Evolutionary conservation across 2,113 vertebrate genomes (phyloP), one percentile per base, ranked within the genome.

Genomic region (Epinephelus cyanopodus): DNA sequence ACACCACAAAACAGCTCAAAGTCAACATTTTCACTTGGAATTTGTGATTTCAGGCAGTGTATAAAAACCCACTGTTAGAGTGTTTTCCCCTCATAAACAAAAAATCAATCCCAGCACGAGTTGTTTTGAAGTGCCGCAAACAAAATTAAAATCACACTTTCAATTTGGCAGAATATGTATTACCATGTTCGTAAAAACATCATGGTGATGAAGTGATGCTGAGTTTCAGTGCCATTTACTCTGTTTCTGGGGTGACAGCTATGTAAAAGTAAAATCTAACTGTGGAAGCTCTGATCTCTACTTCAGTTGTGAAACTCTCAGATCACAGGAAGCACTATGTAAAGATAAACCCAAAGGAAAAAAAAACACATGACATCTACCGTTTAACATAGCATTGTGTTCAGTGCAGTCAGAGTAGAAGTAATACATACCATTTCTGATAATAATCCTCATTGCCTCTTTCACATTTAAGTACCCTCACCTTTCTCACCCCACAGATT

Each of bases 271-370:
- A 4, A 76, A 47, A 76, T 15, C 37, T 50, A 56, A 17, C 62
- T 25, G n/a, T 60, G 37, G 11, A 48, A 79, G 57, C 53, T 73
- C 42, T 73, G 61, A 48, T 73, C 56, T 68, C n/a, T 69, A 9
- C 56, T 57, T 69, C 47, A 45, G 47, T 2, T 4, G 65, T 15
- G 56, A 70, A 23, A 9, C 23, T n/a, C 12, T 80, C 11, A 23
- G 25, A 53, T 45, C 53, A 39, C 8, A 56, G 2, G 39, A 11
- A 77, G 52, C 48, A 25, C 42, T n/a, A n/a, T 68, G 61, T 48
- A 17, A 62, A 73, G 45, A 63, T 50, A 62, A 11, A 53, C 27
- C 25, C 15, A 48, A 23, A 67, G 45, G 12, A 15, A 13, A 33
- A 58, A 57, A 15, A 45, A 4, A 23, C 42, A 15, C 5, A 12